Conservation (phyloP, 2,797 vertebrate species). For the Discoglossus pictus region DNA sequence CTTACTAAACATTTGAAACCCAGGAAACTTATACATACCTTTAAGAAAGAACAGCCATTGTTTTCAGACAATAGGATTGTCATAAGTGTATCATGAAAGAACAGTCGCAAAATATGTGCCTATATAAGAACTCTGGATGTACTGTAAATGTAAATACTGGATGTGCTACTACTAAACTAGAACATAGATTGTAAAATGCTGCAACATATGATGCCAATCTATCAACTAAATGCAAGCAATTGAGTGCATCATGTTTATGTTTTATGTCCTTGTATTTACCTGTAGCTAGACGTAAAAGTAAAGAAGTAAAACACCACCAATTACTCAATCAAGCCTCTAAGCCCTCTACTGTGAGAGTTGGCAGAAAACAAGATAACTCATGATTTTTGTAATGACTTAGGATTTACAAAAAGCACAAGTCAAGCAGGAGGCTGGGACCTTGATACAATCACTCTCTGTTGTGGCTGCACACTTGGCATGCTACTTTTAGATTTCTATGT, state of each 20-base stretch:
- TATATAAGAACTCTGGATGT: no score
- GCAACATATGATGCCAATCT: neutral
- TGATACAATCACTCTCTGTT: conserved; percentile 40
- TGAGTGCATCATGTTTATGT: no score
- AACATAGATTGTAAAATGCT: conserved; percentile 1
- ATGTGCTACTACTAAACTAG: no score
- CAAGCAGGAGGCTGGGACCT: conserved; percentile 31
- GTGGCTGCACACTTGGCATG: conserved; percentile 12
- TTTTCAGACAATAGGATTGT: no score
- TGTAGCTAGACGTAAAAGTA: neutral
- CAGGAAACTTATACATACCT: no score
- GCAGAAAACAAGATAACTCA: conserved; percentile 24
- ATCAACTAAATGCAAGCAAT: no score
- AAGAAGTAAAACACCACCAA: conserved; percentile 4
- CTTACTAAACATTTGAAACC: no score
- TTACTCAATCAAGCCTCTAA: conserved; percentile 1
- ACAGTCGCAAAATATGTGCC: no score
- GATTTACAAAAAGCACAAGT: neutral
- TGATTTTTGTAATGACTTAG: conserved; percentile 5
- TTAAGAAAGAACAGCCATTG: no score
- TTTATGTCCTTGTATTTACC: no score
- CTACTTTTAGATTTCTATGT: conserved; percentile 14
- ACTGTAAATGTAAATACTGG: no score
- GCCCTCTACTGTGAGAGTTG: conserved; percentile 3
- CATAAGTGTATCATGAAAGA: no score